Evolutionary conservation across 2,888 invertebrate genomes (phyloP).

Genomic region (Augiades crinisus): DNA sequence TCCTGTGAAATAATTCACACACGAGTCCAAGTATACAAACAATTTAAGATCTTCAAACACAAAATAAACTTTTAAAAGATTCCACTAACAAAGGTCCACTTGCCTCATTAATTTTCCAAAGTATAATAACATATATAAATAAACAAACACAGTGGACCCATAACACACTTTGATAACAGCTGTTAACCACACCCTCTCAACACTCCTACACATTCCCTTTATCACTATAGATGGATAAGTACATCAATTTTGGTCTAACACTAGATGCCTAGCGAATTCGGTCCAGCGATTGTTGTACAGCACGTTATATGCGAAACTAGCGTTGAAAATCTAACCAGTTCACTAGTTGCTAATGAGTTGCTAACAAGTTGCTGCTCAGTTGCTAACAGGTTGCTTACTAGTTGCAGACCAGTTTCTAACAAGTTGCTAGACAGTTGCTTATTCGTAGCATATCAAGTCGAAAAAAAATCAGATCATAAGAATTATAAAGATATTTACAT

Average conservation of each 20-base stretch:
- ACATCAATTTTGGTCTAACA: conserved; percentile 69
- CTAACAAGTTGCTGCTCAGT: not conserved
- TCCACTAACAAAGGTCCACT: conserved; percentile 39
- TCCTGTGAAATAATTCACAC: too few relatives aligned
- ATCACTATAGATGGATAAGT: conserved; percentile 74
- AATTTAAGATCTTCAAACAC: conserved; percentile 42
- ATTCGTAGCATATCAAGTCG: too few relatives aligned
- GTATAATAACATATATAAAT: conserved; percentile 16
- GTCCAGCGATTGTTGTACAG: conserved; percentile 44
- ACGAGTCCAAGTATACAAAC: conserved; percentile 26
- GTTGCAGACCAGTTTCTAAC: too few relatives aligned
- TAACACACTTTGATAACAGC: conserved; percentile 44
- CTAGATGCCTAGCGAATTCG: conserved; percentile 64
- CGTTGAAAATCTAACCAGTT: not conserved
- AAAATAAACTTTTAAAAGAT: conserved; percentile 57
- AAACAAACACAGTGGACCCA: conserved; percentile 42
- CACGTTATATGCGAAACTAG: not conserved
- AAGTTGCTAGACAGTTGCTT: too few relatives aligned
- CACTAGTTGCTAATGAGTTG: not conserved
- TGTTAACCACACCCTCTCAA: conserved; percentile 44
- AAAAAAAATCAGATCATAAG: too few relatives aligned
- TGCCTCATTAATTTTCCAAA: not conserved
- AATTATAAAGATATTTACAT: not conserved
- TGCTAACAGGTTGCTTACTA: not conserved
- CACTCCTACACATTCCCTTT: conserved; percentile 64